These are phyloP conservation scores for Nothocercus julius DNA, from an alignment of 2,113 vertebrate genomes.

Conservation along the genomic window DNA sequence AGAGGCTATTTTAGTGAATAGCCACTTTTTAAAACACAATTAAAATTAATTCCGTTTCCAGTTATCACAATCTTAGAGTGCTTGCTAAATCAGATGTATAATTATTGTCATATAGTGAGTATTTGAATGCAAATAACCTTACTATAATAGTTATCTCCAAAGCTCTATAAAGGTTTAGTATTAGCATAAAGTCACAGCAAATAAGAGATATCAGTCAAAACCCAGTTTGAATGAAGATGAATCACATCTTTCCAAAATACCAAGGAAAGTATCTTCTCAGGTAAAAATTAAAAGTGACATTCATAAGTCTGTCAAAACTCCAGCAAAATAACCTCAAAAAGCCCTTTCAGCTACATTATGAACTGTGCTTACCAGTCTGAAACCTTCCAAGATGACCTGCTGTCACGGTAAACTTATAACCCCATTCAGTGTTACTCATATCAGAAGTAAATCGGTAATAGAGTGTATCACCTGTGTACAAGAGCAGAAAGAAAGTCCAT, in stretches of 20 bases:
- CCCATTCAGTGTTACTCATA: constrained; percentile 99
- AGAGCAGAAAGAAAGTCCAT: not conserved
- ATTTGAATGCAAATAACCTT: not conserved
- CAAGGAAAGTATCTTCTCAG: not conserved
- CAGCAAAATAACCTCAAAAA: not conserved
- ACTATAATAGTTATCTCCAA: not conserved
- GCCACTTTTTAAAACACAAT: not conserved
- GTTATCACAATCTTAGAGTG: not conserved
- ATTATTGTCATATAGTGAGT: not conserved
- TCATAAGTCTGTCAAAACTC: not conserved
- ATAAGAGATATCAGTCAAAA: not conserved
- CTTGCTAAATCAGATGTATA: not conserved
- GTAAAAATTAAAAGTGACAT: not conserved
- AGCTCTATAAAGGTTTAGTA: not conserved
- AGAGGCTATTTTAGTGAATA: not conserved
- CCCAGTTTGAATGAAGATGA: not conserved
- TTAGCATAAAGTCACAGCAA: not conserved
- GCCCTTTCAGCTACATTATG: not conserved
- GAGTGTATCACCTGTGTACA: constrained; percentile 87
- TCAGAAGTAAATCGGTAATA: constrained; percentile 94
- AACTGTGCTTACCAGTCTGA: constrained; percentile 87
- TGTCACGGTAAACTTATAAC: constrained; percentile 95
- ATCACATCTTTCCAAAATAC: fast-evolving
- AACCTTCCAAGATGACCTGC: constrained; percentile 95
- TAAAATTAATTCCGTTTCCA: not conserved